Percentiles rank a stretch among this genome's conserved stretches.
Conservation (phyloP, 2,888 invertebrate species). For the Rutpela maculata region DNA sequence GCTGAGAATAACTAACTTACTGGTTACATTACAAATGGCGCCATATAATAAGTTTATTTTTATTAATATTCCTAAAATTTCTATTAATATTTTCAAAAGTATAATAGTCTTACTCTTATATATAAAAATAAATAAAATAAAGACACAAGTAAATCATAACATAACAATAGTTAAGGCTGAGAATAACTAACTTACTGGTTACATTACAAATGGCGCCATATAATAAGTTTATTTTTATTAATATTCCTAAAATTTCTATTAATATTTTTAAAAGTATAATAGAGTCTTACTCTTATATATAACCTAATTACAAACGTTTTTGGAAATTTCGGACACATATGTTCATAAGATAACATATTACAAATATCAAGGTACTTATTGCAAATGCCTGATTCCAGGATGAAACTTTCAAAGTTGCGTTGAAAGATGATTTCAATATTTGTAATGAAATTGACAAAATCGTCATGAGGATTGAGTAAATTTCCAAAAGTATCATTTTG, state of each 20-base stretch:
- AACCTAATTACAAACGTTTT: neutral
- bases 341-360: neutral
- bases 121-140: too few relatives aligned
- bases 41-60: too few relatives aligned
- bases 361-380: neutral
- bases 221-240: too few relatives aligned
- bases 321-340: neutral
- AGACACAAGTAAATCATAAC: too few relatives aligned
- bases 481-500: neutral
- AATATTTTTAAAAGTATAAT: slow-evolving; percentile 11
- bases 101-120: too few relatives aligned
- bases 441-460: neutral
- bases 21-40: too few relatives aligned
- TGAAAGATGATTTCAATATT: slow-evolving; percentile 6
- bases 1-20: too few relatives aligned
- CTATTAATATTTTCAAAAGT: too few relatives aligned
- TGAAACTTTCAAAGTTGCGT: slow-evolving; percentile 3
- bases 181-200: too few relatives aligned
- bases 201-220: too few relatives aligned
- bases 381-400: neutral
- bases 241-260: too few relatives aligned
- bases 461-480: neutral
- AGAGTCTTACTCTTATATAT: slow-evolving; percentile 4
- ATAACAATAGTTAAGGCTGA: too few relatives aligned
- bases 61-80: slow-evolving; percentile 9